Evolutionary conservation across 1,140 invertebrate genomes (phyloP).

Genomic region (Tyrophagus putrescentiae): DNA sequence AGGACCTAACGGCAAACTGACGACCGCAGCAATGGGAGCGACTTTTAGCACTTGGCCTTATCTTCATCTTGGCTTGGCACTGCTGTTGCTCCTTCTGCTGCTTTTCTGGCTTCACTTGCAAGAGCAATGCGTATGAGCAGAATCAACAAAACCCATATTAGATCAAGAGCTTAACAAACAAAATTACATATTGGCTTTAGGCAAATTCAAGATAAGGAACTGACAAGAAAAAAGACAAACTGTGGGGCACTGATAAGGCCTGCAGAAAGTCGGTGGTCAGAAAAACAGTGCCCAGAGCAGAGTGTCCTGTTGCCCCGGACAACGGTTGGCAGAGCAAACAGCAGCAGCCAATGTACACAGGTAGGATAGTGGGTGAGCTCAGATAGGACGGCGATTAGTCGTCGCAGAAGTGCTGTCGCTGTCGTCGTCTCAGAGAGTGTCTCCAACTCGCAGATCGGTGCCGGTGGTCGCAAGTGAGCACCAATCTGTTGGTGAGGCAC

Average conservation of each 20-base stretch:
- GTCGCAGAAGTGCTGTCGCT: no score
- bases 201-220: slow-evolving; percentile 12
- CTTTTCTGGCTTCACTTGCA: background rate
- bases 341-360: slow-evolving; percentile 2
- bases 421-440: no score
- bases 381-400: no score
- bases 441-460: no score
- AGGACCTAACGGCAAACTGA: background rate
- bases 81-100: no score
- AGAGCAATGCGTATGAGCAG: slow-evolving; percentile 1
- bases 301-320: background rate
- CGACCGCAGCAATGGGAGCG: background rate
- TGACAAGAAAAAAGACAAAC: no score
- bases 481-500: no score
- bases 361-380: no score
- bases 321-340: background rate
- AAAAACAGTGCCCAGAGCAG: no score
- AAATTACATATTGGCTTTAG: slow-evolving; percentile 16
- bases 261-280: no score
- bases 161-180: slow-evolving; percentile 11
- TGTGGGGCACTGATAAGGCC: no score
- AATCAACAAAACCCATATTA: background rate
- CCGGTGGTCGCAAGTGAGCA: no score
- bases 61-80: background rate
- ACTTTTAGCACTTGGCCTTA: slow-evolving; percentile 5